Percentiles rank a stretch among this genome's conserved stretches.
Conservation (phyloP, 2,888 invertebrate species). For the Drymonia ruficornis region DNA sequence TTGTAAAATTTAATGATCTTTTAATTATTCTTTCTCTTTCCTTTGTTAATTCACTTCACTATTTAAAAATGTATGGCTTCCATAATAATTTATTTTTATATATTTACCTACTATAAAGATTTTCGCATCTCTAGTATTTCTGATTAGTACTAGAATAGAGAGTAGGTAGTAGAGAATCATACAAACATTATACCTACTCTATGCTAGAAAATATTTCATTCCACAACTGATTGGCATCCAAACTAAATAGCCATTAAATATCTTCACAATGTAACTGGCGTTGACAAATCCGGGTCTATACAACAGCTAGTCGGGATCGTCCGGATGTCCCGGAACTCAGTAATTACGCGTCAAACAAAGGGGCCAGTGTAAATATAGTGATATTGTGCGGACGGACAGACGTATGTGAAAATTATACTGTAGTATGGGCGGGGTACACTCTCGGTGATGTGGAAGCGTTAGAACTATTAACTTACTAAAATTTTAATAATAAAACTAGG, state of each 20-base stretch:
- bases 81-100: too few species aligned
- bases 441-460: constrained; percentile 35
- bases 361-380: constrained; percentile 73
- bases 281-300: constrained; percentile 65
- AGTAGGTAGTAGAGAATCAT: too few species aligned
- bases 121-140: too few species aligned
- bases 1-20: too few species aligned
- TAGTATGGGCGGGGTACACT: constrained; percentile 40
- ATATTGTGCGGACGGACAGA: constrained; percentile 75
- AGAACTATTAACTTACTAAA: background rate
- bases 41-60: too few species aligned
- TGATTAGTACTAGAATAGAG: too few species aligned
- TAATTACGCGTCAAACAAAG: constrained; percentile 79
- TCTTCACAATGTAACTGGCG: constrained; percentile 48
- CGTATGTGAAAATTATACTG: constrained; percentile 82
- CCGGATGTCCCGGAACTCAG: constrained; percentile 44
- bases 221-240: too few species aligned
- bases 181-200: too few species aligned
- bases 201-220: too few species aligned
- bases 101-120: too few species aligned
- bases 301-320: constrained; percentile 42
- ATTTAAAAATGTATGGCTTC: too few species aligned
- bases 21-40: too few species aligned
- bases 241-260: constrained; percentile 2
- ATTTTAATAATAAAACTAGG: background rate